Evolutionary conservation across 2,888 invertebrate genomes (phyloP), one percentile per base, ranked within the genome.

Genomic region (Flexamia atlantica): DNA sequence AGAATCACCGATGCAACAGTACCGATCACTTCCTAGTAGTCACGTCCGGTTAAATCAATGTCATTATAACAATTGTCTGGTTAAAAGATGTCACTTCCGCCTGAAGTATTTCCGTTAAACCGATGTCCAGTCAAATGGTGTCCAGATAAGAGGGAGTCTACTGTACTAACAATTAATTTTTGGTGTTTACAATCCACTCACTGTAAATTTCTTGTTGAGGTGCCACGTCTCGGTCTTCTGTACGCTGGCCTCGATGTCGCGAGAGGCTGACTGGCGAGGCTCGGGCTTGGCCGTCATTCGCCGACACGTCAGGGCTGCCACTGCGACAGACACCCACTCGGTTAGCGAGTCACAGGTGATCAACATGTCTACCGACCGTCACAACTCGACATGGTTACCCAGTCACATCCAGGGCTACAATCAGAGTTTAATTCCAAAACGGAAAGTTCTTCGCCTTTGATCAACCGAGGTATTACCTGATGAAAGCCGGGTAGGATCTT

Each of bases 201-300:
- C 91, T 70, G 91, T 91, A 87, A 89, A 91, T 88, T 90, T 91
- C 86, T 91, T 91, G 79, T 90, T 89, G 84, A 90, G 90, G 85
- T 90, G 90, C 90, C 90, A 90, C 3, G 90, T 90, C 87, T 91
- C 91, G 40, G 90, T 90, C 86, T 90, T 90, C 32, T 89, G 88
- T 3, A 90, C 90, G 83, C 87, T 88, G 12, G 89, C 89, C 14
- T 85, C 85, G 30, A 85, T 83, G 23, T 72, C 74, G 23, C 23
- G 74, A 7, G 82, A 53, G 72, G 60, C 74, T 23, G 82, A 53
- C 74, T 83, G 82, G 10, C 57, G 72, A 25, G 36, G 25, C 36
- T 72, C 74, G 23, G 74, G 32, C 36, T 70, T 82, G 70, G 50
- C 70, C 30, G 30, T 83, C 82, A 83, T 83, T 36, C 82, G 82